These are phyloP conservation scores for Scrobipalpa atriplicella DNA, from an alignment of 2,888 invertebrate species.

Conservation along the genomic window DNA sequence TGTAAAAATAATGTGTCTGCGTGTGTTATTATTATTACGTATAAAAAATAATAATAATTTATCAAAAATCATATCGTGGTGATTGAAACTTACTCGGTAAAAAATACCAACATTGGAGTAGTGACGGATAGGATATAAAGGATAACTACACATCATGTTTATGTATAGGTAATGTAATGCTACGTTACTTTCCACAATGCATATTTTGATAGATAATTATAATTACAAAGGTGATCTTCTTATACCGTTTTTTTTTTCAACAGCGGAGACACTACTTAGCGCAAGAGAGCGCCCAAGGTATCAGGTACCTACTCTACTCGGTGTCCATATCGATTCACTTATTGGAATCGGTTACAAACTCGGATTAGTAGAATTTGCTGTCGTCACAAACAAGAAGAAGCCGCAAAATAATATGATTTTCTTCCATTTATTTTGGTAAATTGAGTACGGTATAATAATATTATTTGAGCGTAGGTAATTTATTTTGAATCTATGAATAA, in stretches of 20 bases:
- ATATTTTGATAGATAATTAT: background rate
- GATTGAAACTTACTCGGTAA: no score
- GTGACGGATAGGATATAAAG: no score
- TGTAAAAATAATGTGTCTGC: no score
- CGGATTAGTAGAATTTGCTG: slow-evolving; percentile 6
- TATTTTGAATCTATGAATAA: no score
- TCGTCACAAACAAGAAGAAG: background rate
- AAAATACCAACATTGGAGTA: no score
- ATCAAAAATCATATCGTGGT: no score
- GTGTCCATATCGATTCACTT: slow-evolving; percentile 4
- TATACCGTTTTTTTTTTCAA: background rate
- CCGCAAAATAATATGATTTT: background rate
- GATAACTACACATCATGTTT: no score
- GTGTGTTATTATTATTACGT: no score
- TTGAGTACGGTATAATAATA: background rate
- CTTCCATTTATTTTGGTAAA: background rate
- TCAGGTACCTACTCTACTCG: background rate
- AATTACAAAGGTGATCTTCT: background rate
- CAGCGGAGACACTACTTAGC: background rate
- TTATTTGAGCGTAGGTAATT: no score
- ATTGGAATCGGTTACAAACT: slow-evolving; percentile 30
- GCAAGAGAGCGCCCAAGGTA: background rate
- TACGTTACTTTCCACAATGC: no score
- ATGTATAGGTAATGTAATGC: no score
- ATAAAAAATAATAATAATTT: no score